These are phyloP conservation scores for Aleiodes sp. DNA, from an alignment of 1,140 invertebrate species.

Conservation along the genomic window DNA sequence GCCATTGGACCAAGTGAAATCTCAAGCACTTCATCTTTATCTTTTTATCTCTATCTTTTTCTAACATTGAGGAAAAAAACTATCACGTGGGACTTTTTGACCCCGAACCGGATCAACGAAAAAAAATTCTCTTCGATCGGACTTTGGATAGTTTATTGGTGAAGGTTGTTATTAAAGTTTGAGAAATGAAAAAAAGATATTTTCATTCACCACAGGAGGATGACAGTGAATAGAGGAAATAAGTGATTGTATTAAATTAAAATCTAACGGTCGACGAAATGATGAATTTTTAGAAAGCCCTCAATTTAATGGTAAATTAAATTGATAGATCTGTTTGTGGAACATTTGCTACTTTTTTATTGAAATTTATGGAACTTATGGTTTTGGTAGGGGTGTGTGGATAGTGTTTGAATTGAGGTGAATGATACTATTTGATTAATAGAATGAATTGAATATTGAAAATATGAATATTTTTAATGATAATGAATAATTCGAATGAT, in stretches of 20 bases:
- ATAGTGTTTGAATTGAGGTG: no score
- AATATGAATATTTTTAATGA: no score
- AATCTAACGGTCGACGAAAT: slow-evolving; percentile 18
- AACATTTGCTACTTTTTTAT: no score
- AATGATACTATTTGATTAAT: no score
- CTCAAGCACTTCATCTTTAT: not conserved
- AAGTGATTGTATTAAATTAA: not conserved
- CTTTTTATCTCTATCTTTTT: slow-evolving; percentile 4
- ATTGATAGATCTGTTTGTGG: no score
- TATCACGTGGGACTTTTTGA: slow-evolving; percentile 21
- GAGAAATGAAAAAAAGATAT: not conserved
- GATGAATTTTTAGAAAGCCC: slow-evolving; percentile 30
- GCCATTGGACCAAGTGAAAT: slow-evolving; percentile 33
- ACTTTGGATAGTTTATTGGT: not conserved
- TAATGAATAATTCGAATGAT: no score
- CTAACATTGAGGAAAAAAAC: slow-evolving; percentile 14
- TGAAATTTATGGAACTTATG: no score
- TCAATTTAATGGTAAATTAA: not conserved
- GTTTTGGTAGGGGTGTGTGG: no score
- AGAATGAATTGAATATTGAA: no score
- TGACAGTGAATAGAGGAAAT: no score
- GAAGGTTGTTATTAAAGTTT: slow-evolving; percentile 19
- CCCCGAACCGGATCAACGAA: slow-evolving; percentile 31
- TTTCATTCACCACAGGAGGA: not conserved
- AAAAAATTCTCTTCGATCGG: not conserved